Percentiles rank a stretch among this genome's conserved stretches.
These are phyloP conservation scores for Hipposideros larvatus DNA, from an alignment of 2,797 vertebrate genomes.

Conservation along the genomic window DNA sequence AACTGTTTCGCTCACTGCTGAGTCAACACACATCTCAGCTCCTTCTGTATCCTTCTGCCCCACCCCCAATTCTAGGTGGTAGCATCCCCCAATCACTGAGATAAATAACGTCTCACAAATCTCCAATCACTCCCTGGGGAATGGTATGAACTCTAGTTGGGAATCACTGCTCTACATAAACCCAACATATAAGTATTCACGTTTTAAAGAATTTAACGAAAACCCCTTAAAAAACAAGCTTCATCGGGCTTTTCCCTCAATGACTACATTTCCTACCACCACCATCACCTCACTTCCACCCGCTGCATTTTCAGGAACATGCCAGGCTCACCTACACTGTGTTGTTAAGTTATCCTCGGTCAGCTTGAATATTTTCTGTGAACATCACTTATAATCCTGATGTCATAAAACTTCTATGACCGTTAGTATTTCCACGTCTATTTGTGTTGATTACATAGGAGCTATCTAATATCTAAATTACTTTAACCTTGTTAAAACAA, in stretches of 20 bases:
- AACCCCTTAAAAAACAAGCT: not conserved
- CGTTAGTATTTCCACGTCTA: not conserved
- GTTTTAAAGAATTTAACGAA: conserved; percentile 18
- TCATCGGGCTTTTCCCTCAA: not conserved
- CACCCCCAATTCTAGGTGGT: not conserved
- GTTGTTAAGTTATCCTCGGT: not conserved
- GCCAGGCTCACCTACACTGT: not conserved
- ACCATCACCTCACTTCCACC: accelerated
- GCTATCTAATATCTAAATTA: not conserved
- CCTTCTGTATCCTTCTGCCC: not conserved
- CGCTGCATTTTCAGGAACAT: not conserved
- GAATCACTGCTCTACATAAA: conserved; percentile 1
- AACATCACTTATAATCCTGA: not conserved
- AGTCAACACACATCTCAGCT: not conserved
- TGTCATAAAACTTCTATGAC: not conserved
- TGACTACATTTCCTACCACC: not conserved
- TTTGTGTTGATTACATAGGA: conserved; percentile 1
- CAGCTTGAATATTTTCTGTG: not conserved
- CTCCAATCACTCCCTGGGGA: not conserved
- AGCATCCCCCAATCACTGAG: not conserved
- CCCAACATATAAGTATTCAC: not conserved
- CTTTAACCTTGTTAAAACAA: not conserved
- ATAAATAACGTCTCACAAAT: not conserved
- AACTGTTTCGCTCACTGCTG: not conserved
- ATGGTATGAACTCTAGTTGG: not conserved